Evolutionary conservation across 2,113 vertebrate species (phyloP).

Genomic region (Genyomyrus donnyi): DNA sequence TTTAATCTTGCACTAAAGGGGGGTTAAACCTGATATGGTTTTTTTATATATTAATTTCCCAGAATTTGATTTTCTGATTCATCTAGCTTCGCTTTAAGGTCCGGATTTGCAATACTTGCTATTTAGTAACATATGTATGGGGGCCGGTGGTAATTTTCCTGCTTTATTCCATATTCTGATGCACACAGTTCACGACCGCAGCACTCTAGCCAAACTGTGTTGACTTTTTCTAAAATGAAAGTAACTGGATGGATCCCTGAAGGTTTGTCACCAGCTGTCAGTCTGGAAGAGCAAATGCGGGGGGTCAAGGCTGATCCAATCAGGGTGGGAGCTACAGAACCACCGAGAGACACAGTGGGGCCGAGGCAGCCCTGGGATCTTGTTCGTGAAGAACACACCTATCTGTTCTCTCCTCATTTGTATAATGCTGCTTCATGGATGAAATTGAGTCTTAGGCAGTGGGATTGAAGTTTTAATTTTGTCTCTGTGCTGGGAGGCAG

Average conservation of each 20-base stretch:
- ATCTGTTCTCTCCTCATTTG: slow-evolving; percentile 35
- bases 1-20: neutral
- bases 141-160: neutral
- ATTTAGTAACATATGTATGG: neutral
- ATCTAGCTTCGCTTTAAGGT: neutral
- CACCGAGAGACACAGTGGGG: neutral
- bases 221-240: slow-evolving; percentile 21
- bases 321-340: neutral
- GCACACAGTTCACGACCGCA: neutral
- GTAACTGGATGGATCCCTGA: slow-evolving; percentile 20
- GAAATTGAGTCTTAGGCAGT: slow-evolving; percentile 42
- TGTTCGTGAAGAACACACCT: neutral
- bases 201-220: slow-evolving; percentile 10
- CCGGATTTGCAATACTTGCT: neutral
- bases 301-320: neutral
- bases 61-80: neutral
- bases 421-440: slow-evolving; percentile 45
- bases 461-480: slow-evolving; percentile 50
- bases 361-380: neutral
- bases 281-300: neutral
- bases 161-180: neutral
- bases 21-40: neutral
- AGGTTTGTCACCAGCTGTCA: neutral
- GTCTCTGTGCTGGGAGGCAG: slow-evolving; percentile 36
- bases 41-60: slow-evolving; percentile 3